Evolutionary conservation across 2,113 vertebrate species (phyloP).

Genomic region (Prietella phreatophila): DNA sequence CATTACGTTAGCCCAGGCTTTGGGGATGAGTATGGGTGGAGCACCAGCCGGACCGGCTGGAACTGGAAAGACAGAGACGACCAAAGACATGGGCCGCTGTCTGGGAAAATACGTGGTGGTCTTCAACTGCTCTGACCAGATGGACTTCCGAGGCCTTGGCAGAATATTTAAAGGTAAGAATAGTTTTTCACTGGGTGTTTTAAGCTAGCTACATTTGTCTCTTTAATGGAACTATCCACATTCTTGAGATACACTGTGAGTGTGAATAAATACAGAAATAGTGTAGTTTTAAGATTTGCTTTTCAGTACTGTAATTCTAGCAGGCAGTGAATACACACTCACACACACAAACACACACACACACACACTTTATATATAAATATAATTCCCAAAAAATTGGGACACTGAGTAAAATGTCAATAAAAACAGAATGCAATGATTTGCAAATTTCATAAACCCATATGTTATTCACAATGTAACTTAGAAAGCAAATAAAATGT

Average conservation of each 20-base stretch:
- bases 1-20: constrained; percentile 92
- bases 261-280: too few species aligned
- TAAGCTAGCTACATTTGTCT: not conserved
- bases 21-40: constrained; percentile 96
- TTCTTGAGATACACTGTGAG: not conserved
- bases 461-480: too few species aligned
- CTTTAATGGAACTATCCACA: not conserved
- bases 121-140: constrained; percentile 98
- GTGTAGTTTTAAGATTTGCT: too few species aligned
- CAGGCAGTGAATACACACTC: too few species aligned
- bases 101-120: constrained; percentile 96
- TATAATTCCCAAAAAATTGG: too few species aligned
- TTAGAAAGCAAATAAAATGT: too few species aligned
- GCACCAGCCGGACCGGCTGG: constrained; percentile 94
- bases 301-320: too few species aligned
- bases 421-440: too few species aligned
- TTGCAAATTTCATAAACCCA: too few species aligned
- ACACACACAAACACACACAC: too few species aligned
- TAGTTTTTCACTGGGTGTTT: not conserved
- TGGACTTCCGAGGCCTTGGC: constrained; percentile 96
- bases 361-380: too few species aligned
- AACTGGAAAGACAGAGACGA: constrained; percentile 95
- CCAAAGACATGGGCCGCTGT: constrained; percentile 95
- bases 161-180: constrained; percentile 91
- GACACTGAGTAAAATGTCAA: too few species aligned